Conservation (phyloP, 2,113 vertebrate species). For the Actenoides hombroni region DNA sequence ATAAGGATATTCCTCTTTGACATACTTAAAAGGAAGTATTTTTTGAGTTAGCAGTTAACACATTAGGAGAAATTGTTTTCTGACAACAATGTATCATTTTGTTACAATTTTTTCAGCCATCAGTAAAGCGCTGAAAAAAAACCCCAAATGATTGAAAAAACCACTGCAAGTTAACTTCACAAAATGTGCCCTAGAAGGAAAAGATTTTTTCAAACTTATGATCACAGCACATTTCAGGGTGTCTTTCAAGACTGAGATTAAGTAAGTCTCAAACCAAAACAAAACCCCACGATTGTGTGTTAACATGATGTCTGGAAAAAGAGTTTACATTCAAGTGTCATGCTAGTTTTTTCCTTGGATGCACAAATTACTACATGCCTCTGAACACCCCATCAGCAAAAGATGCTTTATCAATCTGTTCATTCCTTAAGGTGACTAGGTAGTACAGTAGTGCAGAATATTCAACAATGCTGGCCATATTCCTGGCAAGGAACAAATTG, state of each 20-base stretch:
- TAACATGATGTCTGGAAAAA: neutral
- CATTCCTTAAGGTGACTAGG: neutral
- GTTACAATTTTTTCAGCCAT: neutral
- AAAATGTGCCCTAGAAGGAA: neutral
- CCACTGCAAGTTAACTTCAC: neutral
- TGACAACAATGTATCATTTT: neutral
- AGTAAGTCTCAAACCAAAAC: neutral
- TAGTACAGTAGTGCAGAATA: neutral
- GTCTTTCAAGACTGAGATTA: neutral
- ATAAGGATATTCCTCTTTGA: neutral
- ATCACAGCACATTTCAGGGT: neutral
- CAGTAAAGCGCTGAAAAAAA: neutral
- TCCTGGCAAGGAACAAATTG: neutral
- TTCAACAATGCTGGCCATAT: neutral
- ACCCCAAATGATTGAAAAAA: accelerated
- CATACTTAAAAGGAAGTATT: accelerated
- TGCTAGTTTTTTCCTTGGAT: neutral
- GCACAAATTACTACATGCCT: neutral
- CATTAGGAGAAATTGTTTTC: neutral
- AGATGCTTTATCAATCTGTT: neutral
- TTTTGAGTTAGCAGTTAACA: neutral
- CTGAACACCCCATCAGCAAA: neutral
- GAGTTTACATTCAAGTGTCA: neutral
- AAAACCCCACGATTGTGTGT: neutral
- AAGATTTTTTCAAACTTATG: neutral